These are phyloP conservation scores for Eulacestoma nigropectus DNA, from an alignment of 2,113 vertebrate genomes.

Conservation along the genomic window DNA sequence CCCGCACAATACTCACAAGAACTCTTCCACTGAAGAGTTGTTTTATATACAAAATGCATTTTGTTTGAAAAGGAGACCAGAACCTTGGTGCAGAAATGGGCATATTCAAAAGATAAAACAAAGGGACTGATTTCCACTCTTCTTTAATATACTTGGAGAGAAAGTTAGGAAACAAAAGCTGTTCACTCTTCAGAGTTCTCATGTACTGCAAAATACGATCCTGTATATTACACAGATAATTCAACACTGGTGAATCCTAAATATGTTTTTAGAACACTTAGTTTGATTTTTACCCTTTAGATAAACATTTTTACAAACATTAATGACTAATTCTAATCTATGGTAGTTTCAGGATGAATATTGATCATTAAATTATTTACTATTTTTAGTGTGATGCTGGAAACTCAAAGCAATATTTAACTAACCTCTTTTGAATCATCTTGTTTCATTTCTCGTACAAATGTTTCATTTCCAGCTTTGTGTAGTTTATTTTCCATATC, in stretches of 20 bases:
- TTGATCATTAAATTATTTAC: background rate
- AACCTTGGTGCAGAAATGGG: background rate
- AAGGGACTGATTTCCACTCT: background rate
- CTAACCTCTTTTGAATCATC: conserved; percentile 80
- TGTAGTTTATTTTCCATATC: conserved; percentile 46
- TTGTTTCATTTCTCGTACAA: conserved; percentile 71
- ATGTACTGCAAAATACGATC: background rate
- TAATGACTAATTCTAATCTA: background rate
- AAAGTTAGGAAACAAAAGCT: background rate
- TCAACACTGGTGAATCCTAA: background rate
- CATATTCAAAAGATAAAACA: background rate
- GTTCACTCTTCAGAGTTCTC: background rate
- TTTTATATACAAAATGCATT: background rate
- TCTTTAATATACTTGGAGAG: background rate
- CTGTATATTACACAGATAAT: background rate
- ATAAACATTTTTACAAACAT: background rate
- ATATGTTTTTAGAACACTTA: background rate
- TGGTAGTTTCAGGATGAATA: background rate
- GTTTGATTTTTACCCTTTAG: background rate
- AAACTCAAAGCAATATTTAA: background rate
- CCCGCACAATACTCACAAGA: background rate
- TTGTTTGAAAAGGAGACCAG: background rate
- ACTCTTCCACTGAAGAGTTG: background rate
- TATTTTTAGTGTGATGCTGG: background rate
- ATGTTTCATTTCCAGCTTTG: conserved; percentile 48